Conservation (phyloP, 92 coral and sea anemone genomes). For the Siderastrea siderea region DNA sequence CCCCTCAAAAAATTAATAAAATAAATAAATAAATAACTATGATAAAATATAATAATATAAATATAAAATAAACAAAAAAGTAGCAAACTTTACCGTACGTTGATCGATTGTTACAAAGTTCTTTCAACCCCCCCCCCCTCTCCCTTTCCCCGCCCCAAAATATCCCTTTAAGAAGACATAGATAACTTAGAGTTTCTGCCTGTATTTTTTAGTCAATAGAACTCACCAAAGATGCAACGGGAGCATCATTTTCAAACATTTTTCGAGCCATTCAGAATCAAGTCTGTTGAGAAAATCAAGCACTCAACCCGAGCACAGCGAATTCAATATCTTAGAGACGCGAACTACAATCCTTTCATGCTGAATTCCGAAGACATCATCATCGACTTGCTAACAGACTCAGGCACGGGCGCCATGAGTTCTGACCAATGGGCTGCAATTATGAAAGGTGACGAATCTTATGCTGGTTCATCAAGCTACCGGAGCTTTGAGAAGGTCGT, state of each 20-base stretch:
- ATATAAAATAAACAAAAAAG: too few relatives aligned
- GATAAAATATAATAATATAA: too few relatives aligned
- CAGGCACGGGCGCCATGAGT: slow-evolving; percentile 69
- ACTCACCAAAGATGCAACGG: neutral
- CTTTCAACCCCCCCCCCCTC: too few relatives aligned
- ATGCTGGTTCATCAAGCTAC: slow-evolving; percentile 69
- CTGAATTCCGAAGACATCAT: slow-evolving; percentile 52
- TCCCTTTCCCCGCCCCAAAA: too few relatives aligned
- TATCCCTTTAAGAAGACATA: too few relatives aligned
- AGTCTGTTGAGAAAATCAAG: slow-evolving; percentile 46
- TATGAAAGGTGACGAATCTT: slow-evolving; percentile 61
- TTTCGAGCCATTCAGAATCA: slow-evolving; percentile 53
- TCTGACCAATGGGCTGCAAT: slow-evolving; percentile 60
- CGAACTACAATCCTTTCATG: slow-evolving; percentile 53
- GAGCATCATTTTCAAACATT: slow-evolving; percentile 37
- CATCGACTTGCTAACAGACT: slow-evolving; percentile 54
- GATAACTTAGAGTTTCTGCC: neutral
- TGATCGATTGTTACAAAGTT: too few relatives aligned
- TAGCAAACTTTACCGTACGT: too few relatives aligned
- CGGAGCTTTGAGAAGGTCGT: slow-evolving; percentile 55
- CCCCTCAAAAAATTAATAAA: too few relatives aligned
- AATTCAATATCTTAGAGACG: slow-evolving; percentile 34
- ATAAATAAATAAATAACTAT: too few relatives aligned
- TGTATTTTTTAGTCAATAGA: neutral
- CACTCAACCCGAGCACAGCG: slow-evolving; percentile 43